Conservation (phyloP, 2,797 vertebrate genomes). For the Microctenopoma lineatum region DNA sequence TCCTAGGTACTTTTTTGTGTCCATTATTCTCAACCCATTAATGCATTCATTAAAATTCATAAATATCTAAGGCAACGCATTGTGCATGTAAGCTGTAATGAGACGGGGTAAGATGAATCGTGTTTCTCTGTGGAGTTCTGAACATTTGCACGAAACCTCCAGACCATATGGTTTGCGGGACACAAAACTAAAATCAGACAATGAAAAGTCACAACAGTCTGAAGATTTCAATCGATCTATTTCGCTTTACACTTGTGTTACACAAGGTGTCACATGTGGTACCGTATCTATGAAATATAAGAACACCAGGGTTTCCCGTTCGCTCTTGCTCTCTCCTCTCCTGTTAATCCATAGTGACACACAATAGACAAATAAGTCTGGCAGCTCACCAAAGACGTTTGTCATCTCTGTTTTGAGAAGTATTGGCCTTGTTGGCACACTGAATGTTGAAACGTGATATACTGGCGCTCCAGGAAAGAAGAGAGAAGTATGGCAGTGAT, state of each 20-base stretch:
- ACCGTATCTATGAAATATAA: constrained; percentile 37
- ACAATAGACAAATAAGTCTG: constrained; percentile 59
- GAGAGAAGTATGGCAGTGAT: constrained; percentile 45
- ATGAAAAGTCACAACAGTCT: neutral
- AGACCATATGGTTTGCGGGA: neutral
- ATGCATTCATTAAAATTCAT: constrained; percentile 5
- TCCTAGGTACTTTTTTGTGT: neutral
- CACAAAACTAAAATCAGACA: constrained; percentile 11
- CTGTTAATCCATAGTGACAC: constrained; percentile 49
- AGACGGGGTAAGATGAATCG: neutral
- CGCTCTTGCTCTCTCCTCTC: neutral
- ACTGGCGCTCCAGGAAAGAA: constrained; percentile 40
- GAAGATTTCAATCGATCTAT: constrained; percentile 1
- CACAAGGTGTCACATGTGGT: constrained; percentile 28
- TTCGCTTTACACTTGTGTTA: constrained; percentile 31
- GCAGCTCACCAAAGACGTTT: constrained; percentile 58
- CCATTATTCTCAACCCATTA: neutral
- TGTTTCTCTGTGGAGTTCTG: constrained; percentile 14
- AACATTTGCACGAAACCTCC: constrained; percentile 1
- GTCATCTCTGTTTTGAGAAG: constrained; percentile 69
- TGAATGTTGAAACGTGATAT: constrained; percentile 54
- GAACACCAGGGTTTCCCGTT: constrained; percentile 20
- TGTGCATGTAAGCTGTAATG: neutral
- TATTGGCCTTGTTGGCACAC: constrained; percentile 58
- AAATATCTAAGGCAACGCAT: neutral